Conservation (phyloP, 2,888 invertebrate genomes). For the Hoplodrina blanda region DNA sequence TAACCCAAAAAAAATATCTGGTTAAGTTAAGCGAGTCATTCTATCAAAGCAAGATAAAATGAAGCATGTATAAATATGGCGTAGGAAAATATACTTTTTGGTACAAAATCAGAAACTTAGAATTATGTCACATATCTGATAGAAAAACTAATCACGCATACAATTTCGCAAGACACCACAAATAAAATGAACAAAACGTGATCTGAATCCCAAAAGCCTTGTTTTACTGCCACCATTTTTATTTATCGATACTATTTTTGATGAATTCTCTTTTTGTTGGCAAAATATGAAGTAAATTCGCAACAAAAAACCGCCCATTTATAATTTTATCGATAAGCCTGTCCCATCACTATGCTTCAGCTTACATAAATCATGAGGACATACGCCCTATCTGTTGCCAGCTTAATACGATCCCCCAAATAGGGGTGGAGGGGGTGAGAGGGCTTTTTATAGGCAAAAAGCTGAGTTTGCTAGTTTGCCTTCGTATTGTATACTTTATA, state of each 20-base stretch:
- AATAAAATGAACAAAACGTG: constrained; percentile 42
- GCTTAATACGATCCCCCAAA: constrained; percentile 88
- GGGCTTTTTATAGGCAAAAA: constrained; percentile 71
- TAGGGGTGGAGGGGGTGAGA: constrained; percentile 64
- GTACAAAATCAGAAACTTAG: constrained; percentile 9
- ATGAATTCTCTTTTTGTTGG: constrained; percentile 35
- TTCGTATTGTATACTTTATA: constrained; percentile 62
- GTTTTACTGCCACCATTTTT: constrained; percentile 19
- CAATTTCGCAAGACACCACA: constrained; percentile 16
- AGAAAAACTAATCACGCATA: constrained; percentile 33
- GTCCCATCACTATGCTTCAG: constrained; percentile 75
- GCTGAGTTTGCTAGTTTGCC: constrained; percentile 65
- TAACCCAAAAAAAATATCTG: neutral
- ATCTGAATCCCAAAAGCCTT: constrained; percentile 21
- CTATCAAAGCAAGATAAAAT: neutral
- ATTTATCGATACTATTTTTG: constrained; percentile 39
- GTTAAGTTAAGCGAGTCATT: constrained; percentile 1
- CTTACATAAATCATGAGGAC: constrained; percentile 89
- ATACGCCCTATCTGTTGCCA: constrained; percentile 89
- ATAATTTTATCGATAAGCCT: constrained; percentile 58
- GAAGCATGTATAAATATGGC: neutral
- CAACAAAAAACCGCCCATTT: constrained; percentile 35
- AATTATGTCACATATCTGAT: constrained; percentile 20
- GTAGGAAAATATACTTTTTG: neutral
- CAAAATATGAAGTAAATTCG: constrained; percentile 42